Conservation (phyloP, 2,797 vertebrate species). For the Meriones psammophilus region DNA sequence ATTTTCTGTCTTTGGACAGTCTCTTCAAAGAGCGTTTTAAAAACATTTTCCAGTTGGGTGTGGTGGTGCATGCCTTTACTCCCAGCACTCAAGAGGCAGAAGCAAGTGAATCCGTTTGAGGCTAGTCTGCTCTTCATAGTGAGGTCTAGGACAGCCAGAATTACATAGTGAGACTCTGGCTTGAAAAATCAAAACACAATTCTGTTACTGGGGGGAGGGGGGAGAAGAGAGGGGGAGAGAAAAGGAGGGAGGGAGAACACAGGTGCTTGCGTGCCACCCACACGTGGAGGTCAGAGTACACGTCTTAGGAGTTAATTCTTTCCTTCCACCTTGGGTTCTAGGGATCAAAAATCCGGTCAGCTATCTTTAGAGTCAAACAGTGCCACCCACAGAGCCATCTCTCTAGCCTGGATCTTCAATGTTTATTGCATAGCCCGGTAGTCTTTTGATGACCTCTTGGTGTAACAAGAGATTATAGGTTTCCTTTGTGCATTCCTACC, state of each 20-base stretch:
- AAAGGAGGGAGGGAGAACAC: no score
- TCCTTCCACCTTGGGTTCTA: neutral
- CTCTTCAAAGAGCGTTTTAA: neutral
- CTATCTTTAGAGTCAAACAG: neutral
- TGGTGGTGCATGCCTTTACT: neutral
- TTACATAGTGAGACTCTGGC: neutral
- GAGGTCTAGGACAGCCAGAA: neutral
- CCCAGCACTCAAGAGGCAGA: neutral
- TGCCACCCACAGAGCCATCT: neutral
- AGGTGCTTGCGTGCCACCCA: neutral
- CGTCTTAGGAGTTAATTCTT: neutral
- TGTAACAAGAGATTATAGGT: neutral
- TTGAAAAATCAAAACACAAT: neutral
- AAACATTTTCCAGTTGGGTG: neutral
- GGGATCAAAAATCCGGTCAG: neutral
- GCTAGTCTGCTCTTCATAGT: neutral
- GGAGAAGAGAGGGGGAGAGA: no score
- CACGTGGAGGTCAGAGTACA: neutral
- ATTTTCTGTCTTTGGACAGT: neutral
- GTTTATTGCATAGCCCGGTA: neutral
- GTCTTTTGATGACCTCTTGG: neutral
- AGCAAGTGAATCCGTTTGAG: neutral
- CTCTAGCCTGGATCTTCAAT: neutral
- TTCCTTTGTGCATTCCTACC: neutral
- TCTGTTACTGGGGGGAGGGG: neutral